Evolutionary conservation across 2,113 vertebrate genomes (phyloP).

Genomic region (Pelusios castaneus): DNA sequence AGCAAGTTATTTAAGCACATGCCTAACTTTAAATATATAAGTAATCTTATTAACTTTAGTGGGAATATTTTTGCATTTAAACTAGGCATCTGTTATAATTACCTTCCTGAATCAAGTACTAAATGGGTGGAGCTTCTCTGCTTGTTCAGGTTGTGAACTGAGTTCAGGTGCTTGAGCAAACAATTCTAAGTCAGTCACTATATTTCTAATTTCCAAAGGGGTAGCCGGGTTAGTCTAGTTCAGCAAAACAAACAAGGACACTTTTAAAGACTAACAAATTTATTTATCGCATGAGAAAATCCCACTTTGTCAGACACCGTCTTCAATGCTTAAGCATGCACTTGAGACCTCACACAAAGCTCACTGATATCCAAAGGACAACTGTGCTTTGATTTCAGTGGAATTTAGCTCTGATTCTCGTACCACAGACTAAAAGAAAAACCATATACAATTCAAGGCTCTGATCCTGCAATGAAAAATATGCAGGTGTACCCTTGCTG

Average conservation of each 20-base stretch:
- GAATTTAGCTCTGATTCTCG: not conserved
- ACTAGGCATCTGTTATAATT: not conserved
- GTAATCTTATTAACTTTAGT: not conserved
- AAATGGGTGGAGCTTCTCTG: not conserved
- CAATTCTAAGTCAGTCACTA: not conserved
- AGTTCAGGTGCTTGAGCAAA: not conserved
- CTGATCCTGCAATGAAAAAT: not conserved
- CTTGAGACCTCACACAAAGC: not conserved
- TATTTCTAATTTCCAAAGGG: too few species aligned
- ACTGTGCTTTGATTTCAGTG: slow-evolving; percentile 48
- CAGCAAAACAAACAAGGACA: too few species aligned
- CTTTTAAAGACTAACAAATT: too few species aligned
- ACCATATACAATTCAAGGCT: not conserved
- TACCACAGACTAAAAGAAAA: not conserved
- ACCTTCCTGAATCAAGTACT: not conserved
- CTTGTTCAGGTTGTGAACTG: not conserved
- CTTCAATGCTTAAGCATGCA: slow-evolving; percentile 14
- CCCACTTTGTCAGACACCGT: too few species aligned
- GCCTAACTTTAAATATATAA: not conserved
- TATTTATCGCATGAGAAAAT: too few species aligned
- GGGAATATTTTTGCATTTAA: not conserved
- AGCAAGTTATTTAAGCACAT: not conserved
- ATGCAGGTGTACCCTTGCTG: not conserved
- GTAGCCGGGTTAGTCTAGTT: too few species aligned
- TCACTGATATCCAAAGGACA: slow-evolving; percentile 16